These are phyloP conservation scores for Acrocephalus kingi DNA, from an alignment of 2,113 vertebrate genomes.

Conservation along the genomic window DNA sequence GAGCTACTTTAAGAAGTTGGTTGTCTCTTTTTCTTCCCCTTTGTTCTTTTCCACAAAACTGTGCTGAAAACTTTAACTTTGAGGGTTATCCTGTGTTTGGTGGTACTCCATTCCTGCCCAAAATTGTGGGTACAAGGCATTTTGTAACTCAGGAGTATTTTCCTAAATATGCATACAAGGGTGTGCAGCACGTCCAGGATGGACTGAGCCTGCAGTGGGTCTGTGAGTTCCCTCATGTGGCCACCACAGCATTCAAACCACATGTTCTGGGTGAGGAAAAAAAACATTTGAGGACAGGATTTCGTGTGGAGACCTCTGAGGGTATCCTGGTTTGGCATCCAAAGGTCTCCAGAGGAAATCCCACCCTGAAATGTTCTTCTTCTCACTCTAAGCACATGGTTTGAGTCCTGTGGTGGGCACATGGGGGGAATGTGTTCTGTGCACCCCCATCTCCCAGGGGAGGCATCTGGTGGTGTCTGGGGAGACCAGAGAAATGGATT, in stretches of 20 bases:
- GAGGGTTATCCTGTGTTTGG: neutral
- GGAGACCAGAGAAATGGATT: neutral
- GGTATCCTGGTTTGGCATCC: neutral
- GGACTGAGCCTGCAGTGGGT: neutral
- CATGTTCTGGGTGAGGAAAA: rapidly evolving
- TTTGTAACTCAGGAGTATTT: neutral
- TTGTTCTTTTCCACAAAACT: neutral
- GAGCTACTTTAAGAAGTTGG: neutral
- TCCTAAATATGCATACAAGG: neutral
- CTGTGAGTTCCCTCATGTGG: neutral
- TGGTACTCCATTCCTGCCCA: rapidly evolving
- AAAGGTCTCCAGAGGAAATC: neutral
- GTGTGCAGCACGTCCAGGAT: rapidly evolving
- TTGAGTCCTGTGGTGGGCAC: neutral
- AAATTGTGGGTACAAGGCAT: neutral
- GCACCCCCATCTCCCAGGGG: rapidly evolving
- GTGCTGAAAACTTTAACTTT: neutral
- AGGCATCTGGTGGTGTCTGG: neutral
- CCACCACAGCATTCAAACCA: neutral
- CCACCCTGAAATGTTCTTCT: neutral
- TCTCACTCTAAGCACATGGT: neutral
- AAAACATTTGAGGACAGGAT: neutral
- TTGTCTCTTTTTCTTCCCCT: neutral
- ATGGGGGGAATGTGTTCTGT: neutral
- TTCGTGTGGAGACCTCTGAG: rapidly evolving